Evolutionary conservation across 2,888 invertebrate species (phyloP).

Genomic region (Alcis repandata): DNA sequence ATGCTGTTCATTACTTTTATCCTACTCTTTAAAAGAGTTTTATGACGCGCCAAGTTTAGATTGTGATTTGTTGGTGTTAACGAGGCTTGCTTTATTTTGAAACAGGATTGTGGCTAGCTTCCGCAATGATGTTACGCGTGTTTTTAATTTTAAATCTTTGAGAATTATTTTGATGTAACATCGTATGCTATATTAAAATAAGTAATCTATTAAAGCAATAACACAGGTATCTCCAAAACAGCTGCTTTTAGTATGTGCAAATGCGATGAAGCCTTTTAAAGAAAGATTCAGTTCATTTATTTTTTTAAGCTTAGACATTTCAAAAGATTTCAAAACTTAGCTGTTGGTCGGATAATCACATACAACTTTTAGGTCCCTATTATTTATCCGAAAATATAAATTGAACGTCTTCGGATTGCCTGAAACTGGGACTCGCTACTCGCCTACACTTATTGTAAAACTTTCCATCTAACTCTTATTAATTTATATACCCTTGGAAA

Average conservation of each 20-base stretch:
- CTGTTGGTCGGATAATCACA: no score
- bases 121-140: not conserved
- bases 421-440: not conserved
- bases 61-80: conserved; percentile 15
- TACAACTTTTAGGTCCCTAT: no score
- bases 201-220: no score
- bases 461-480: not conserved
- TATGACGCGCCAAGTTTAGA: conserved; percentile 18
- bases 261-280: no score
- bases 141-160: not conserved
- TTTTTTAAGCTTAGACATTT: no score
- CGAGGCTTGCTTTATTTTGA: conserved; percentile 12
- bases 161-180: not conserved
- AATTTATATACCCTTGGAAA: conserved; percentile 5
- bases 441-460: not conserved
- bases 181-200: not conserved
- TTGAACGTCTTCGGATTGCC: no score
- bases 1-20: conserved; percentile 57
- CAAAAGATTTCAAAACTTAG: no score
- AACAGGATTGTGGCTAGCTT: conserved; percentile 3
- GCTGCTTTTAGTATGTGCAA: no score
- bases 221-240: no score
- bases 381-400: no score
- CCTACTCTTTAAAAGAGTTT: conserved; percentile 36
- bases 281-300: no score